phyloP scores from a whole-genome alignment of 2,888 invertebrate genomes.

The Eristalis intricaria region DNA sequence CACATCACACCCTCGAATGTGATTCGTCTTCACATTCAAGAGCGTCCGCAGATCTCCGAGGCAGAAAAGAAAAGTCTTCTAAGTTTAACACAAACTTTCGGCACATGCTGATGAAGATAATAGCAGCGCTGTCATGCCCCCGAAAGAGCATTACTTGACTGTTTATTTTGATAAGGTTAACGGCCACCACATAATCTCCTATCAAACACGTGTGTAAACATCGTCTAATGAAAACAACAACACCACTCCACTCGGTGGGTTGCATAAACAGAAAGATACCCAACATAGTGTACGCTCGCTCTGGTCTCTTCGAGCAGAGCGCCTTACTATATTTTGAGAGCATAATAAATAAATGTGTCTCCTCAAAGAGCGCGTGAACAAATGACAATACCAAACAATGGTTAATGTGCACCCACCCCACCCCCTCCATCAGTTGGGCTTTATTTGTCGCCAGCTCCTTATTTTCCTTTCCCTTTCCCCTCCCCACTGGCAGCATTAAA shows the following conservation, averaged over 20 bases:
- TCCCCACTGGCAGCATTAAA: background rate
- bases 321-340: conserved; percentile 18
- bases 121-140: background rate
- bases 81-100: background rate
- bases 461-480: background rate
- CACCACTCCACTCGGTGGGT: conserved; percentile 9
- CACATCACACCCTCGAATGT: background rate
- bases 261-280: conserved; percentile 23
- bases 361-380: conserved; percentile 19
- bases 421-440: background rate
- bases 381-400: conserved; percentile 35
- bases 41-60: background rate
- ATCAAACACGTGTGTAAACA: conserved; percentile 27
- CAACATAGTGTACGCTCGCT: background rate
- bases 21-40: background rate
- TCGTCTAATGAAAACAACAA: conserved; percentile 7
- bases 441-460: background rate
- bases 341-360: conserved; percentile 15
- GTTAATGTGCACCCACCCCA: conserved; percentile 5
- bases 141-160: conserved; percentile 10
- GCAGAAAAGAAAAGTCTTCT: background rate
- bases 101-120: background rate
- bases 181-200: conserved; percentile 21
- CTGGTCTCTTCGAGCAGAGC: background rate
- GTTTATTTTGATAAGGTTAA: conserved; percentile 35